Evolutionary conservation across 2,797 vertebrate species (phyloP), one percentile per base, ranked within the genome.

Genomic region (Xiphorhynchus erythropygius): DNA sequence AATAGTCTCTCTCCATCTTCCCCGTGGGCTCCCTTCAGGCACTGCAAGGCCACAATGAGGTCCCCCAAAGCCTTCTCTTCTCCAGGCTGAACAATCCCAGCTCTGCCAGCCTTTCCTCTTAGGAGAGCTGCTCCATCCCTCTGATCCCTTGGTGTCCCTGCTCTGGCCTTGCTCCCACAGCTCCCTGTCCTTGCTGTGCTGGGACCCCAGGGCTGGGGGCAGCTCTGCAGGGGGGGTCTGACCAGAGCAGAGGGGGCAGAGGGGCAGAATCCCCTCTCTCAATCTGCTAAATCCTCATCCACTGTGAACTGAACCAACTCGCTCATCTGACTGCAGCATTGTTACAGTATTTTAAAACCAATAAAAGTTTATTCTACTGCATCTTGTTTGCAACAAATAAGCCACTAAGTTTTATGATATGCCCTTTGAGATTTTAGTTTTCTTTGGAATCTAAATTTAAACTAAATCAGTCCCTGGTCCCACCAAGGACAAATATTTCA

Each of bases 401-500:
- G 69, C 5, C 27, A 14, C 32, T 55, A 50, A 47, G 18, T 69
- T 92, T 89, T 63, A 79, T 32, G 9, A 78, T 83, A 87, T 18
- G 35, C 22, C 53, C 49, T 92, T 62, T 78, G 65, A 87, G 35
- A 81, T 42, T 39, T 78, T 90, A 39, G 71, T 76, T 94, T 93
- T 50, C 83, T 93, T 92, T 93, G 76, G 42, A 76, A 81, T 69
- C 65, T 84, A 93, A 86, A 90, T 94, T 88, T 94, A 86, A 91
- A 64, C 19, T 47, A 39, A 42, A 89, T 44, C 57, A 62, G 79
- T 62, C 42, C 28, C 77, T 78, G 25, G 62, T 86, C 42, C 56
- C 75, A 93, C 52, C 50, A 94, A 94, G 57, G 83, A 88, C 76
- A 93, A 95, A 85, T 84, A 90, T 93, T 94, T 95, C 75, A 81